These are phyloP conservation scores for Teleogryllus oceanicus DNA, from an alignment of 2,888 invertebrate species.

Conservation along the genomic window DNA sequence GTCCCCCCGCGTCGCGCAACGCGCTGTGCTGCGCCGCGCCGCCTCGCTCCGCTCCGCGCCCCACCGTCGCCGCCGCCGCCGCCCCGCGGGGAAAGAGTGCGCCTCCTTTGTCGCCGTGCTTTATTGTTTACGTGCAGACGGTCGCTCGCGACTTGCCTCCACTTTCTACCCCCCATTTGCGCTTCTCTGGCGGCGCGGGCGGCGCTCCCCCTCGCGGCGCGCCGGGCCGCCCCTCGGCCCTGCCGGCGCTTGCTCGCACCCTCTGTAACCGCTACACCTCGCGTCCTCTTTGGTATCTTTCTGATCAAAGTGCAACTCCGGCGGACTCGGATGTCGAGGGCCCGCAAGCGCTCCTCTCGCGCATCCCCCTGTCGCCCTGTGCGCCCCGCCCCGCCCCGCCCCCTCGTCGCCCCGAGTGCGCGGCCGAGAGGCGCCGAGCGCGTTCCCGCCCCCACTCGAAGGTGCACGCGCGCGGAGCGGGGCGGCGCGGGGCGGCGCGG, in stretches of 20 bases:
- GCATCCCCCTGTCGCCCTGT: background rate
- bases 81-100: background rate
- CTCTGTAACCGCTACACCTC: constrained; percentile 18
- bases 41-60: background rate
- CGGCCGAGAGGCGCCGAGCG: constrained; percentile 3
- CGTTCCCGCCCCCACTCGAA: constrained; percentile 11
- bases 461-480: background rate
- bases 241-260: background rate
- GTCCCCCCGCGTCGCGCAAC: background rate
- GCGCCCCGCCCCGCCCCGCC: background rate
- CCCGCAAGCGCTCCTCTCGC: background rate
- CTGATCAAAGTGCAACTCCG: constrained; percentile 11
- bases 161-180: constrained; percentile 3
- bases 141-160: background rate
- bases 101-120: background rate
- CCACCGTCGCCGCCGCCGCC: background rate
- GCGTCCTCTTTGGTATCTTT: constrained; percentile 3
- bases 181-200: background rate
- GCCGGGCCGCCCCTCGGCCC: background rate
- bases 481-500: background rate
- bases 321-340: constrained; percentile 7
- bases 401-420: background rate
- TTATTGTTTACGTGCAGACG: constrained; percentile 3
- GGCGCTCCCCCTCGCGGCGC: background rate
- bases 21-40: background rate